Evolutionary conservation across 2,113 vertebrate species (phyloP).

Genomic region (Protobothrops flavoviridis): DNA sequence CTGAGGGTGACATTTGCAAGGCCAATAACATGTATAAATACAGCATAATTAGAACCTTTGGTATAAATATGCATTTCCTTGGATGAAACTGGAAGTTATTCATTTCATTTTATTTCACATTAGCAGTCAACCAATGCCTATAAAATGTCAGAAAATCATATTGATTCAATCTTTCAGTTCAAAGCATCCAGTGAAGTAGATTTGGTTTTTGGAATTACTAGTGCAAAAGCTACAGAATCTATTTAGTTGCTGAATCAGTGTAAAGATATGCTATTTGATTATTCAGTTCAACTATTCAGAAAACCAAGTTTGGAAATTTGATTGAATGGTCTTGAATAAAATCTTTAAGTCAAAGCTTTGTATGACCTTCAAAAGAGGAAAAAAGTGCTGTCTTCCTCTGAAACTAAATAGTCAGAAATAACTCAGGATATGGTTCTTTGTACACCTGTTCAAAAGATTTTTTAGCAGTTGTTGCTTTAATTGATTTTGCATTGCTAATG

Average conservation of each 20-base stretch:
- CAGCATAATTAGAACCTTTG: neutral
- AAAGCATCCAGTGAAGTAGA: neutral
- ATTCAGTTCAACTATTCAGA: neutral
- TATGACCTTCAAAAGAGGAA: neutral
- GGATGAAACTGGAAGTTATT: neutral
- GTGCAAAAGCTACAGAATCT: neutral
- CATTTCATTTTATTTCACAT: neutral
- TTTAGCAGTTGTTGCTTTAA: neutral
- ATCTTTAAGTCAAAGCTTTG: neutral
- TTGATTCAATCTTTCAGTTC: neutral
- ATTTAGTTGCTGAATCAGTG: neutral
- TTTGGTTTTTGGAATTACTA: neutral
- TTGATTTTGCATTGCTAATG: neutral
- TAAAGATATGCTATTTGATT: neutral
- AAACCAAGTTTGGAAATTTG: neutral
- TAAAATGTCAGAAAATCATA: neutral
- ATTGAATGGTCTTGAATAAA: neutral
- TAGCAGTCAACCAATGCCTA: neutral
- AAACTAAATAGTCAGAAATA: neutral
- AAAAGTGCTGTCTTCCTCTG: neutral
- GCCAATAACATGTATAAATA: neutral
- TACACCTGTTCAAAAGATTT: neutral
- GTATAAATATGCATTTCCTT: neutral
- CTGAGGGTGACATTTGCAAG: neutral
- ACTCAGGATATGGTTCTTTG: neutral